These are phyloP conservation scores for Ceratina australensis DNA, from an alignment of 1,140 invertebrate genomes.

Conservation along the genomic window DNA sequence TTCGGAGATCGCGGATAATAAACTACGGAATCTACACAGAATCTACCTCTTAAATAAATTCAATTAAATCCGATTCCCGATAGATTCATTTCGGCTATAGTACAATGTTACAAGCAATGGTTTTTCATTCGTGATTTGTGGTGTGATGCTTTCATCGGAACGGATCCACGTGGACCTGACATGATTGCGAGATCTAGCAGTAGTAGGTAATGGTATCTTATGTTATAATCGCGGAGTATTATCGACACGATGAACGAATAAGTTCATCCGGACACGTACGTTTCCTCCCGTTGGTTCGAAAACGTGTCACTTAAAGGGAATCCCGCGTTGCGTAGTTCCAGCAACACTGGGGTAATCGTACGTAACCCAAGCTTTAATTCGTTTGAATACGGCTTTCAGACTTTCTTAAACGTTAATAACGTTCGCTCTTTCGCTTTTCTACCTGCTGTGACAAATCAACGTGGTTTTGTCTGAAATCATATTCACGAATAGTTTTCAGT, in stretches of 20 bases:
- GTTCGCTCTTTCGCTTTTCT: constrained; percentile 38
- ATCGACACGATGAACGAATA: constrained; percentile 26
- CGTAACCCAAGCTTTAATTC: constrained; percentile 15
- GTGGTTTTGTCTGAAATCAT: constrained; percentile 71
- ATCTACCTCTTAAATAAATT: constrained; percentile 44
- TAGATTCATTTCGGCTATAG: constrained; percentile 34
- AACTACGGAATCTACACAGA: constrained; percentile 43
- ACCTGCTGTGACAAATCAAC: constrained; percentile 65
- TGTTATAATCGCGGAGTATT: constrained; percentile 6
- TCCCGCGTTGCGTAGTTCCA: constrained; percentile 34
- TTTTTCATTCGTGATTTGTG: constrained; percentile 11
- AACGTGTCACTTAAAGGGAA: constrained; percentile 23
- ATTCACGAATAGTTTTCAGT: constrained; percentile 44
- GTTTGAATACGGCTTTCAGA: constrained; percentile 40
- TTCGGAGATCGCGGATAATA: constrained; percentile 44
- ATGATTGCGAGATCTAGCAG: constrained; percentile 25
- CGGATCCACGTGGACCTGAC: constrained; percentile 10
- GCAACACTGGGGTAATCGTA: neutral
- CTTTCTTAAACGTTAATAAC: constrained; percentile 47
- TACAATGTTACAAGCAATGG: constrained; percentile 48
- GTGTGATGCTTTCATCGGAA: constrained; percentile 9
- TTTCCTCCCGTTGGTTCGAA: constrained; percentile 38
- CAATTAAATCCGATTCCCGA: constrained; percentile 24
- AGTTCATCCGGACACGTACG: constrained; percentile 16
- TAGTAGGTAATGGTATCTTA: constrained; percentile 22